Evolutionary conservation across 2,797 vertebrate species (phyloP), one percentile per base, ranked within the genome.

Genomic region (Pseudochaenichthys georgianus): DNA sequence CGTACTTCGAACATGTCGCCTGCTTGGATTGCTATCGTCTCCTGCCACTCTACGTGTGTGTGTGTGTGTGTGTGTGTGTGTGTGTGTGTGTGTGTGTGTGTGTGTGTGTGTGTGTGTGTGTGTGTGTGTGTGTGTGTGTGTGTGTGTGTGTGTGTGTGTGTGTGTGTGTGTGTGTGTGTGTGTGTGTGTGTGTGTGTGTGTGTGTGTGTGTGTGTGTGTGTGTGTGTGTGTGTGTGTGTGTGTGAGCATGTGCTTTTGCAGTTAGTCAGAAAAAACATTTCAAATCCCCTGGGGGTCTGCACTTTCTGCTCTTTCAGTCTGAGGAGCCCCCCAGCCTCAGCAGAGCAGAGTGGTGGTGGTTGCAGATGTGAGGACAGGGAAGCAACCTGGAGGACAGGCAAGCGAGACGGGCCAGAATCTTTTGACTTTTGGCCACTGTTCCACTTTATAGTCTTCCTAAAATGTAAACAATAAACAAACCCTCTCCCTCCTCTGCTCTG

Each of bases 221-320:
- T 2, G 21, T 2, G 21, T 2, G 21, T 21, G 2, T n/a, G n/a
- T 21, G 21, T 21, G 2, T 21, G 21, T 41, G 38, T 38, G 16
- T 54, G n/a, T 16, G 13, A 9, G 51, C 41, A 23, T 31, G 45
- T 45, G 45, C 16, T 10, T 58, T 41, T 55, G 71, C 72, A 78
- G 57, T 76, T 77, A 86, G 70, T 84, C 77, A 85, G 70, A 77
- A 65, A 23, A 23, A 23, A 23, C 52, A 72, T 70, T 86, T 57
- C 21, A 61, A 61, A 71, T 53, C 72, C 77, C 86, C 47, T 55
- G 73, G 77, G 63, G 75, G 55, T 72, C 70, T 72, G 66, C 51
- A 60, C 62, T 78, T 45, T 74, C 23, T 75, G n/a, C 19, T 28
- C 82, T 65, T 52, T 71, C 76, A 73, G 76, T 82, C 78, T 78